Percentiles rank a stretch among this genome's conserved stretches.
Conservation (phyloP, 2,888 invertebrate species). For the Chorisops tibialis region DNA sequence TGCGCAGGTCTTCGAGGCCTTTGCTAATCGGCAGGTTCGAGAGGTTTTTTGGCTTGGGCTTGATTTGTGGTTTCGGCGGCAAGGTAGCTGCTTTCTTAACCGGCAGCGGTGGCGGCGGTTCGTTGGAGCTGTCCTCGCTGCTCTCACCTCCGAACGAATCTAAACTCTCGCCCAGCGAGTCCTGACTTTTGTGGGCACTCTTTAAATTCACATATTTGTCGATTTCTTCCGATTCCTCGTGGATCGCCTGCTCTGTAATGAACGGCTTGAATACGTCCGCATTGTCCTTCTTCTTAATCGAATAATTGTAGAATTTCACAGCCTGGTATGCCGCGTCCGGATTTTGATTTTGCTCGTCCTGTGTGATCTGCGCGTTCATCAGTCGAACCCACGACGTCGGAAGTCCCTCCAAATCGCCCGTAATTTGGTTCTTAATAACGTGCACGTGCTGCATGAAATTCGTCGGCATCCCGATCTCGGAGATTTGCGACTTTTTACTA, state of each 20-base stretch:
- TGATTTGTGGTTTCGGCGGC: constrained; percentile 55
- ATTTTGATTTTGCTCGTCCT: constrained; percentile 83
- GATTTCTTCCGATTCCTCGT: constrained; percentile 79
- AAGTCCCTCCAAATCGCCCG: constrained; percentile 81
- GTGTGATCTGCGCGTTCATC: constrained; percentile 77
- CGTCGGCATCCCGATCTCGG: constrained; percentile 74
- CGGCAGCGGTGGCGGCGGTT: constrained; percentile 50
- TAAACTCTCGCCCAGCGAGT: constrained; percentile 55
- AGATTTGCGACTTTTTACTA: constrained; percentile 51
- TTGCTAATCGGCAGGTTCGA: constrained; percentile 48
- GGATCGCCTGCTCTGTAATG: constrained; percentile 75
- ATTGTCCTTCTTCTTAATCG: constrained; percentile 74
- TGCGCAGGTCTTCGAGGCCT: constrained; percentile 50
- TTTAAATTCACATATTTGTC: constrained; percentile 72
- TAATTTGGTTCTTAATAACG: constrained; percentile 77
- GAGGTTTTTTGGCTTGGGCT: constrained; percentile 54
- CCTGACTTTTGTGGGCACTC: constrained; percentile 67
- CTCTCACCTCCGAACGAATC: constrained; percentile 51
- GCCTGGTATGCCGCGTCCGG: constrained; percentile 89
- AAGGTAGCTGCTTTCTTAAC: constrained; percentile 51
- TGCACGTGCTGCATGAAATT: constrained; percentile 83
- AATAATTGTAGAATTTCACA: constrained; percentile 84
- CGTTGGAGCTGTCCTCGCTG: constrained; percentile 31
- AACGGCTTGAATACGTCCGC: constrained; percentile 74
- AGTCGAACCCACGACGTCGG: constrained; percentile 79